Evolutionary conservation across 2,113 vertebrate species (phyloP).

Genomic region (Anarhynchus alexandrinus): DNA sequence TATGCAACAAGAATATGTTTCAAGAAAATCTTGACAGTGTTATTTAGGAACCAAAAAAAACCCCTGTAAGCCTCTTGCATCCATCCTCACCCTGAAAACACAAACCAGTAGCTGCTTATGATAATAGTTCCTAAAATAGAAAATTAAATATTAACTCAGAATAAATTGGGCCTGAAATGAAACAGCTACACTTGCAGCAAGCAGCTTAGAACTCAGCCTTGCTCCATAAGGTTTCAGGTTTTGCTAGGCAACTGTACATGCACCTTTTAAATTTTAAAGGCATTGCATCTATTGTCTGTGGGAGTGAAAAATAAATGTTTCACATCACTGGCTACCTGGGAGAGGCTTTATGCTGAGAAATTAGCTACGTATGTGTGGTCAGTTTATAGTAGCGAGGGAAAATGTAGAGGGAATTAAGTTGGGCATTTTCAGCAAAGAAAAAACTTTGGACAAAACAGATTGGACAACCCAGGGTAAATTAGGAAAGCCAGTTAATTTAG

Average conservation of each 20-base stretch:
- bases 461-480: background rate
- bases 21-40: background rate
- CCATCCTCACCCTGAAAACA: background rate
- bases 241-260: background rate
- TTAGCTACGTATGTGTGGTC: background rate
- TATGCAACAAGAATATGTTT: background rate
- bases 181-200: background rate
- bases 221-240: background rate
- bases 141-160: constrained; percentile 5
- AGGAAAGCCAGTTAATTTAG: background rate
- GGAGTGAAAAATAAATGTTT: background rate
- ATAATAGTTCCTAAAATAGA: background rate
- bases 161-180: background rate
- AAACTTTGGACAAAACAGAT: background rate
- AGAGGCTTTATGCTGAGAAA: background rate
- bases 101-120: background rate
- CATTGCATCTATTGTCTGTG: background rate
- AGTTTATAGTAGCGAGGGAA: background rate
- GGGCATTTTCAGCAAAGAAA: background rate
- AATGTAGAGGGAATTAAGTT: background rate
- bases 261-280: background rate
- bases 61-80: background rate
- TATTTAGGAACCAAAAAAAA: background rate
- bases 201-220: background rate
- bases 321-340: background rate